Base-by-base conservation (phyloP, 2,797 vertebrate species). In the Myripristis jacobus region DNA sequence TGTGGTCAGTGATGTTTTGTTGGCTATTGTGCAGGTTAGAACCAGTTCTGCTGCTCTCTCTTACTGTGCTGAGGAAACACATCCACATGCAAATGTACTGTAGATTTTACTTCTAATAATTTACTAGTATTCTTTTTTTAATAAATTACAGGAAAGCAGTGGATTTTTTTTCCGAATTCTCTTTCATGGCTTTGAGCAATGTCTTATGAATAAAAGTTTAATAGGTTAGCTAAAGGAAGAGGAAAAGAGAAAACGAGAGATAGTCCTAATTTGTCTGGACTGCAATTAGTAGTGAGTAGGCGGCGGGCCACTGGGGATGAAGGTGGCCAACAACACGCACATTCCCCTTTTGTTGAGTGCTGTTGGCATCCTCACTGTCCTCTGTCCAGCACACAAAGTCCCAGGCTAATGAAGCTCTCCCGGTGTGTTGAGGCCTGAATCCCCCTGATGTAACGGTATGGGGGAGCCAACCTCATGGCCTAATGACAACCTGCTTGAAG, bases 121-220 rank as follows among this genome's bases (percentile, higher is more conserved):
- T 90, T 88, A 89, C 81, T 21, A 81, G 84, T 84, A 84, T 84
- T 71, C 82, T 79, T 86, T 46, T 68, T 24, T 66, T 13, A 56
- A 91, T 90, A 84, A 91, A 92, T 92, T 90, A 91, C 85, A 83
- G 70, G 90, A 86, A 85, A 63, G 81, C 88, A 59, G 58, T 46
- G 50, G 60, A 77, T 68, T 83, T 69, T 89, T 91, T 88, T 31
- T n/a, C 84, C 83, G 52, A 90, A 94, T 94, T 95, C 93, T 91
- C 92, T 94, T 93, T 94, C 89, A 94, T 93, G 91, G 70, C 86
- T 93, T 92, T 89, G 87, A 93, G 92, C 89, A 87, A 83, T 82
- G 88, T 93, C 90, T 91, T 79, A 82, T 77, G 87, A 93, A 92
- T 94, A 89, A 93, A 94, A 93, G 85, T 94, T 93, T 93, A 92